A percentile compares a stretch with the other conserved stretches of the same genome.
Conservation (phyloP, 2,797 vertebrate species). For the Toxotes lorentzi region DNA sequence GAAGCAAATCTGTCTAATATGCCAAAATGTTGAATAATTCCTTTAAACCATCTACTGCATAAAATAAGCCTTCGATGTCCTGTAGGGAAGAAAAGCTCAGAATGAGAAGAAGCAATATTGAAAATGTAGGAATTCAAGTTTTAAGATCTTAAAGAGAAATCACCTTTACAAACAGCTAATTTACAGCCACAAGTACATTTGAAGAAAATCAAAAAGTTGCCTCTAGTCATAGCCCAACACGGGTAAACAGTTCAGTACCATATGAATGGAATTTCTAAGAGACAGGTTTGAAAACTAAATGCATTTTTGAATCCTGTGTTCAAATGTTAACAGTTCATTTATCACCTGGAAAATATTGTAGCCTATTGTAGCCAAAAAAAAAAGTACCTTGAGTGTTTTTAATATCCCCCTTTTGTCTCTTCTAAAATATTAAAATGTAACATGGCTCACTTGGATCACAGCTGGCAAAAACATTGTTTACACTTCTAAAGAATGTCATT, state of each 20-base stretch:
- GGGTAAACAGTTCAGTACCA: neutral
- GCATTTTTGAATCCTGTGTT: neutral
- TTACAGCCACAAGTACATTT: too few relatives aligned
- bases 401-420: too few relatives aligned
- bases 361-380: too few relatives aligned
- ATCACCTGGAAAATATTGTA: neutral
- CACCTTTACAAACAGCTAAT: neutral
- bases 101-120: neutral
- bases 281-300: neutral
- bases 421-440: neutral
- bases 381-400: too few relatives aligned
- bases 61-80: neutral
- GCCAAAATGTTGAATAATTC: neutral
- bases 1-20: neutral
- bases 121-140: too few relatives aligned
- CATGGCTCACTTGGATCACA: neutral
- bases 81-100: neutral
- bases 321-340: neutral
- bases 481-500: conserved; percentile 1
- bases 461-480: neutral
- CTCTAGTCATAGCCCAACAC: too few relatives aligned
- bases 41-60: neutral
- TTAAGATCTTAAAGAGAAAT: neutral
- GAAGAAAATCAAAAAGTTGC: too few relatives aligned
- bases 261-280: too few relatives aligned